Percentiles rank a stretch among this genome's conserved stretches.
phyloP scores from a whole-genome alignment of 2,888 invertebrate species.

The Polyommatus iphigenia region DNA sequence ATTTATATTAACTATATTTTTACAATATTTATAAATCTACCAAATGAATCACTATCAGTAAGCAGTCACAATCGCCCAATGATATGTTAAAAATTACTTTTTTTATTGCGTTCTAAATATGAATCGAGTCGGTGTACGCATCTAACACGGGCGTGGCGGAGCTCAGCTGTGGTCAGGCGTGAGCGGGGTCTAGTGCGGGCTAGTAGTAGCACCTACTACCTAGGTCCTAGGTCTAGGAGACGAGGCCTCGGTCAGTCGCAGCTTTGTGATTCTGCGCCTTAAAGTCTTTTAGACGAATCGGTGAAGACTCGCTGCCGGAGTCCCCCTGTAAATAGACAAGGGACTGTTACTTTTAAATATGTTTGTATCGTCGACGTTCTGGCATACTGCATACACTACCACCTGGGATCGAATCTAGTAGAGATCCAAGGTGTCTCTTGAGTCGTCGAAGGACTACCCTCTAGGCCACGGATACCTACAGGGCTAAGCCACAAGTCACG shows the following conservation, averaged over 20 bases:
- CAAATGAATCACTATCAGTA: conserved; percentile 75
- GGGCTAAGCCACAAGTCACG: too few species aligned
- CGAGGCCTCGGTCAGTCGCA: conserved; percentile 63
- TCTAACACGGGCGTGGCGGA: conserved; percentile 39
- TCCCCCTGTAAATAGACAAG: conserved; percentile 74
- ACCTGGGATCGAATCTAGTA: too few species aligned
- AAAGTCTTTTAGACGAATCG: conserved; percentile 76
- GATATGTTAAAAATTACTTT: conserved; percentile 77
- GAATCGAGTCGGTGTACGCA: conserved; percentile 43
- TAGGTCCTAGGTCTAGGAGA: conserved; percentile 51
- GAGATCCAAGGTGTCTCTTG: too few species aligned
- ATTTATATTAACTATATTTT: conserved; percentile 68
- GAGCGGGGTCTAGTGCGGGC: conserved; percentile 32
- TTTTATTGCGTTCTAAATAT: conserved; percentile 73
- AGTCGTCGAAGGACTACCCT: too few species aligned
- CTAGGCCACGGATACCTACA: too few species aligned
- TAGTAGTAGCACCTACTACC: conserved; percentile 8
- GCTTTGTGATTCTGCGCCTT: conserved; percentile 72
- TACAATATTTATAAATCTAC: conserved; percentile 74
- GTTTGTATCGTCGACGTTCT: too few species aligned
- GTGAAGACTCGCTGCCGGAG: conserved; percentile 84
- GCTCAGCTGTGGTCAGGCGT: conserved; percentile 38
- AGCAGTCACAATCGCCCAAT: conserved; percentile 81
- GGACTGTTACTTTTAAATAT: not conserved
- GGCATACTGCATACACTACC: too few species aligned